Evolutionary conservation across 2,113 vertebrate species (phyloP).

Genomic region (Pomatostomus ruficeps): DNA sequence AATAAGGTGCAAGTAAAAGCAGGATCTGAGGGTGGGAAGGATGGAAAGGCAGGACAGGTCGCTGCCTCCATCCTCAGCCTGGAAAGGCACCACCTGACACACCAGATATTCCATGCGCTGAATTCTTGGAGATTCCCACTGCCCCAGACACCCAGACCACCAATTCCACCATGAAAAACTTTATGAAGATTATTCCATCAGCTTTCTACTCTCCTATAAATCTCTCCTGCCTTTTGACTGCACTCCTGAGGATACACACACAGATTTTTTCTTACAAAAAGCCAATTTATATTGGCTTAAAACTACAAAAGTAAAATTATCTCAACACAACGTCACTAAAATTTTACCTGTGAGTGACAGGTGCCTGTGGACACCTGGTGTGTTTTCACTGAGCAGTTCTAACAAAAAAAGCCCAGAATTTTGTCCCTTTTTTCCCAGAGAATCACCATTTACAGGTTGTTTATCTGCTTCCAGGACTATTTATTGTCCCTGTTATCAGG

Average conservation of each 20-base stretch:
- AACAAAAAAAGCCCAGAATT: background rate
- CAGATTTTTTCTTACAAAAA: background rate
- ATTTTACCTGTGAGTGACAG: background rate
- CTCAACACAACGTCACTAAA: background rate
- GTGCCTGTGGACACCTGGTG: fast-evolving
- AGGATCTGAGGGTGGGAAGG: background rate
- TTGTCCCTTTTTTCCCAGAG: background rate
- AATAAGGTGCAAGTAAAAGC: background rate
- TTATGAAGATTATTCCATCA: background rate
- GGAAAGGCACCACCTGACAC: fast-evolving
- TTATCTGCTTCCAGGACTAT: background rate
- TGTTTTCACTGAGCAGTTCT: background rate
- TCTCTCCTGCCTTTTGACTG: background rate
- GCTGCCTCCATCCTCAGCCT: background rate
- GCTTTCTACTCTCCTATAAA: background rate
- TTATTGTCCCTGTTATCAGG: background rate
- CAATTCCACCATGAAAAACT: background rate
- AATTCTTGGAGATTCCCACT: background rate
- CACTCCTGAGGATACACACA: fast-evolving
- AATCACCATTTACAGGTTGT: background rate
- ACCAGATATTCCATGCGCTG: background rate
- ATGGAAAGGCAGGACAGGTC: background rate
- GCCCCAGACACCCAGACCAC: background rate
- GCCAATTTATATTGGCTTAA: background rate
- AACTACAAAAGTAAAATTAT: background rate